phyloP scores from a whole-genome alignment of 2,797 vertebrate genomes.

The Orestias chungarensis region DNA sequence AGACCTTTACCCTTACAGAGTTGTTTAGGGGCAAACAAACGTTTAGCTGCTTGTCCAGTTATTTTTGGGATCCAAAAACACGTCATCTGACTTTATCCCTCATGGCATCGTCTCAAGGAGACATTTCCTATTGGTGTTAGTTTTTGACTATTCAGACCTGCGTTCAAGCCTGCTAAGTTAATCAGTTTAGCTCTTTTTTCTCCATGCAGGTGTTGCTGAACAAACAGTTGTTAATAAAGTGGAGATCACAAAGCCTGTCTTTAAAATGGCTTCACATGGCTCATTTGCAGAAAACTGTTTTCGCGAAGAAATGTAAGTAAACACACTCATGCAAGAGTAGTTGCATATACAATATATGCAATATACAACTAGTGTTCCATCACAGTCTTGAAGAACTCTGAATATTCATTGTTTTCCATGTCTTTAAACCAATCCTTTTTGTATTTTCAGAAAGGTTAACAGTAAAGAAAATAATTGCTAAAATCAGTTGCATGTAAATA shows the following conservation, averaged over 20 bases:
- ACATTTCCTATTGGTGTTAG: background rate
- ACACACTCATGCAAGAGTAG: background rate
- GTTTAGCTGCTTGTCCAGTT: background rate
- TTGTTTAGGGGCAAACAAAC: background rate
- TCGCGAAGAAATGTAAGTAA: conserved; percentile 59
- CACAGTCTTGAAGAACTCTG: background rate
- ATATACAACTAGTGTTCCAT: background rate
- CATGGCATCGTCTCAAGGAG: background rate
- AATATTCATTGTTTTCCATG: background rate
- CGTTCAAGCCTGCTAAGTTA: background rate
- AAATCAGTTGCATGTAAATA: background rate
- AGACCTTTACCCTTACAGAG: background rate
- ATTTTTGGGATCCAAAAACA: background rate
- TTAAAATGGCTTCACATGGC: conserved; percentile 64
- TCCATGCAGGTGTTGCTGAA: conserved; percentile 47
- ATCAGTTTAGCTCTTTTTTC: background rate
- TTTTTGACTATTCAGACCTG: background rate
- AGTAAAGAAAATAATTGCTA: background rate
- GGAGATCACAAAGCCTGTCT: conserved; percentile 73
- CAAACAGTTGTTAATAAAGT: conserved; percentile 45
- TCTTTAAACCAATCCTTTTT: background rate
- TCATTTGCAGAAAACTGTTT: conserved; percentile 15
- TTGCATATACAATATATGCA: background rate
- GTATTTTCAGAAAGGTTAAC: background rate
- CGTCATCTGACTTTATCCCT: background rate